phyloP scores from a whole-genome alignment of 2,113 vertebrate genomes.

The Lophochroa leadbeateri region DNA sequence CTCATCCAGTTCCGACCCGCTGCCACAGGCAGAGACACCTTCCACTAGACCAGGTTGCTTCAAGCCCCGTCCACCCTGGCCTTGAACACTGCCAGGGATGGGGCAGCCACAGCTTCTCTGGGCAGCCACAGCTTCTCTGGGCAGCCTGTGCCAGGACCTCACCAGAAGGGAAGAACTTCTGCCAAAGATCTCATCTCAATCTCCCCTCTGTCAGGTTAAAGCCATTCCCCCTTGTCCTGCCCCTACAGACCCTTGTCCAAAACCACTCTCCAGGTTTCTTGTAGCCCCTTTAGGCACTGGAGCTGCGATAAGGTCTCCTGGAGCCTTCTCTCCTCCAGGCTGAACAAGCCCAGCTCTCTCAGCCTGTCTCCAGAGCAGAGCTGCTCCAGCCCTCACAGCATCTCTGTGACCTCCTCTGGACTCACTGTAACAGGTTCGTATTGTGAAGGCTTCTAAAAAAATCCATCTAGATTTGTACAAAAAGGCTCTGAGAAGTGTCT shows the following conservation, averaged over 20 bases:
- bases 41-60: background rate
- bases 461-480: background rate
- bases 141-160: background rate
- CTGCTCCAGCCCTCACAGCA: background rate
- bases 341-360: background rate
- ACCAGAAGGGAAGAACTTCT: background rate
- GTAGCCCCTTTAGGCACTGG: background rate
- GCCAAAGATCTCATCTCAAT: background rate
- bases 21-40: background rate
- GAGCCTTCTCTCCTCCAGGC: background rate
- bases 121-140: background rate
- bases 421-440: background rate
- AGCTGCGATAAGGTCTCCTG: background rate
- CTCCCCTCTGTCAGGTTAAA: background rate
- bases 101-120: background rate
- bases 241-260: background rate
- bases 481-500: background rate
- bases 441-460: background rate
- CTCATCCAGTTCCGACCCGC: background rate
- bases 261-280: background rate
- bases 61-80: background rate
- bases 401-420: background rate
- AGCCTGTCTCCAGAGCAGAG: background rate
- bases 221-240: background rate
- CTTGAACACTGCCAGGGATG: background rate